Evolutionary conservation across 2,888 invertebrate genomes (phyloP).

Genomic region (Zele albiditarsus): DNA sequence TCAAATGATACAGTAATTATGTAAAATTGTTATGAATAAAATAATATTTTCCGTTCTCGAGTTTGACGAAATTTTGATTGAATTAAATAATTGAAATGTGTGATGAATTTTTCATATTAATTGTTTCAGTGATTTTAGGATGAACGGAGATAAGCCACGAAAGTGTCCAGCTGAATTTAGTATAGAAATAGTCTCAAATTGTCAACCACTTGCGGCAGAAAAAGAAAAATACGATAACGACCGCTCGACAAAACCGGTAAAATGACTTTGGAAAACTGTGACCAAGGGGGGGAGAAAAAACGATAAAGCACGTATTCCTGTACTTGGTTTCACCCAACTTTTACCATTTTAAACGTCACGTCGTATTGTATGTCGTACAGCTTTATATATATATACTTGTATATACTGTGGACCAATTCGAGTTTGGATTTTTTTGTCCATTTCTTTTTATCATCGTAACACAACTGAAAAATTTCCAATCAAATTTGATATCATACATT

Average conservation of each 20-base stretch:
- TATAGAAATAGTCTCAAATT: background rate
- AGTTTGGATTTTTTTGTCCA: background rate
- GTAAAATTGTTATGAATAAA: too few species aligned
- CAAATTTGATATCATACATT: background rate
- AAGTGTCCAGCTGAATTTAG: background rate
- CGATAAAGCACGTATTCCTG: constrained; percentile 53
- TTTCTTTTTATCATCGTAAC: background rate
- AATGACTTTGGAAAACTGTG: constrained; percentile 38
- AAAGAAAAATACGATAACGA: constrained; percentile 12
- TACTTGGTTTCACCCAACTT: constrained; percentile 55
- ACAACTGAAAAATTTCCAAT: background rate
- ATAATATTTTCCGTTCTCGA: too few species aligned
- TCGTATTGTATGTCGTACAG: background rate
- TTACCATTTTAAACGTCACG: constrained; percentile 31
- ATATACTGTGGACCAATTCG: background rate
- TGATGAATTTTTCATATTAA: background rate
- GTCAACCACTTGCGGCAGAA: background rate
- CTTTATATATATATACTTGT: background rate
- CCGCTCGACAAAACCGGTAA: constrained; percentile 30
- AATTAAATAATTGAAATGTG: background rate
- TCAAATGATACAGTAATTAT: too few species aligned
- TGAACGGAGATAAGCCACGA: background rate
- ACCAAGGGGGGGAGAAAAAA: constrained; percentile 24
- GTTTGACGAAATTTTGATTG: too few species aligned
- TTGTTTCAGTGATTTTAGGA: background rate